Evolutionary conservation across 2,888 invertebrate genomes (phyloP).

Genomic region (Apodemia hepburni): DNA sequence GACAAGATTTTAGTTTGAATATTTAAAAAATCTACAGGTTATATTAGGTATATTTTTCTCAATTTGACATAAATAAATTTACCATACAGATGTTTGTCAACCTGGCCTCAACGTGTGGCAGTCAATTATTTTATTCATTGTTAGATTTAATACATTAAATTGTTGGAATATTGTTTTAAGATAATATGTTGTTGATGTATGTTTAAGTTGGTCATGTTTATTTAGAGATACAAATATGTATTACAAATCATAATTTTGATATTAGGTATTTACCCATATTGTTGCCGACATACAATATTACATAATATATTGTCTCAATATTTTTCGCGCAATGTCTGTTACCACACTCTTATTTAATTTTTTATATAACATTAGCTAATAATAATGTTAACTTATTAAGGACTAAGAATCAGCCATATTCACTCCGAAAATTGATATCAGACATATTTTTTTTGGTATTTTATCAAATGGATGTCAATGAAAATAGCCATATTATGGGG

Average conservation of each 20-base stretch:
- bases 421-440: background rate
- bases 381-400: background rate
- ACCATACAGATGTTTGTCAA: background rate
- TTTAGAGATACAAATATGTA: constrained; percentile 18
- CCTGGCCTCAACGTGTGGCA: constrained; percentile 22
- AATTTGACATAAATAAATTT: background rate
- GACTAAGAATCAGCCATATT: background rate
- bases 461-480: background rate
- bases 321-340: constrained; percentile 9
- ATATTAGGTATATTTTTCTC: constrained; percentile 1
- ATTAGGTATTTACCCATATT: constrained; percentile 4
- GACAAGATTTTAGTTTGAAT: background rate
- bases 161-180: constrained; percentile 52
- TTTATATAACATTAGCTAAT: background rate
- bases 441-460: background rate
- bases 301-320: background rate
- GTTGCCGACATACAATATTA: background rate
- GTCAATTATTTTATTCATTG: constrained; percentile 41
- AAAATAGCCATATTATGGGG: too few relatives aligned
- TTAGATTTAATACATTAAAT: constrained; percentile 61
- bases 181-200: constrained; percentile 61
- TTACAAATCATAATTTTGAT: constrained; percentile 13
- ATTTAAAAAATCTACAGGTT: background rate
- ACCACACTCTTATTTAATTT: background rate
- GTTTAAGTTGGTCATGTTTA: constrained; percentile 29